Base-by-base conservation (phyloP, 2,797 vertebrate species). In the Chaunax sp. region DNA sequence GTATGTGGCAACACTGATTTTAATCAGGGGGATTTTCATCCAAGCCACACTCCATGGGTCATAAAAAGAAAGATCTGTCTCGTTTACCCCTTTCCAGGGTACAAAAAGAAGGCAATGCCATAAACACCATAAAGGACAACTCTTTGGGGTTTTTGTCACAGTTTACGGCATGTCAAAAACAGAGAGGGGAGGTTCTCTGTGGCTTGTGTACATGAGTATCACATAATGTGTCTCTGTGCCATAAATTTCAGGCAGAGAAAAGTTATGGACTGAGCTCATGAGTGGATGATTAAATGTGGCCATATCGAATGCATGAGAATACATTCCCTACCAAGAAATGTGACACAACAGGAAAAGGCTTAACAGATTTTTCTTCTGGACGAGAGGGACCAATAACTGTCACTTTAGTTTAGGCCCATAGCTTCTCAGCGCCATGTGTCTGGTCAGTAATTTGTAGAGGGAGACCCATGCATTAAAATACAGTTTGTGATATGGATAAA, bases 261-360 rank as follows among this genome's bases (percentile, higher is more conserved):
- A 92, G 80, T 92, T 90, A 91, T 90, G 76, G 84, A 90, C 82
- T 76, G 61, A 74, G 75, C 80, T 87, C 75, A 80, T 50, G 73
- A 89, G 87, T 80, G 81, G 61, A 78, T 72, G 88, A 82, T 91
- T 94, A 92, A 94, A 93, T 78, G 89, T 77, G 72, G 80, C 90
- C 57, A 22, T 93, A 89, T 85, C 93, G 87, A 87, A 93, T 94
- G 82, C 87, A 87, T 90, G 90, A 90, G 85, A 92, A 83, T 90
- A 86, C 77, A 81, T 91, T 95, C 87, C 69, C 89, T 84, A 84
- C 88, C 85, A 90, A 91, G 94, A 95, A 95, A 94, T 86, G 90
- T 90, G 91, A 95, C 92, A 95, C 90, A 94, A 92, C 92, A 95
- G 92, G 93, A 97, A 95, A 95, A 91, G 92, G 87, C 91, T 93